Conservation (phyloP, 2,888 invertebrate genomes). For the Busseola fusca region DNA sequence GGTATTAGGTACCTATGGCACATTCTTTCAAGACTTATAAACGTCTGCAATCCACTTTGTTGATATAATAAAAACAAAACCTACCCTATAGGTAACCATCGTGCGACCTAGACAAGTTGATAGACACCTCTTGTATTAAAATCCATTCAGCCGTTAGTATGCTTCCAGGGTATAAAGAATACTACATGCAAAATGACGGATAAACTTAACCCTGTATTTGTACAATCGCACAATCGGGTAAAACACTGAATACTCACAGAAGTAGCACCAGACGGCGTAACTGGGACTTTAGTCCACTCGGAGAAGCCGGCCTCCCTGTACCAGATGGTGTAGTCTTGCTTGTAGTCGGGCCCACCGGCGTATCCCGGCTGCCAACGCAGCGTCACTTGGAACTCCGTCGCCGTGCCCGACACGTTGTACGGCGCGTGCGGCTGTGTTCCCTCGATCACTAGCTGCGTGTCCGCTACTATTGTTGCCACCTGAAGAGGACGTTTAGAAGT, state of each 20-base stretch:
- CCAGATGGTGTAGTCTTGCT: slow-evolving; percentile 98
- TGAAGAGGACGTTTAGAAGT: slow-evolving; percentile 51
- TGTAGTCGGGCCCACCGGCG: slow-evolving; percentile 98
- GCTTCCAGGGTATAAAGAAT: too few species aligned
- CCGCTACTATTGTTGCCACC: slow-evolving; percentile 97
- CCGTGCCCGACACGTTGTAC: slow-evolving; percentile 97
- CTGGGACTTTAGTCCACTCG: slow-evolving; percentile 98
- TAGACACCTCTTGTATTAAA: not conserved
- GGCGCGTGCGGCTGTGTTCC: slow-evolving; percentile 99
- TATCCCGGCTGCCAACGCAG: slow-evolving; percentile 98
- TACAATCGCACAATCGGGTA: not conserved
- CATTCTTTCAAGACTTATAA: not conserved
- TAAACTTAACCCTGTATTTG: not conserved
- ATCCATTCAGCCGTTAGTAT: too few species aligned
- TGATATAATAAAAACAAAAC: not conserved
- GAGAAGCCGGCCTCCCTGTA: slow-evolving; percentile 95
- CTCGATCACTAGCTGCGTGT: slow-evolving; percentile 96
- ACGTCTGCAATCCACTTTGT: not conserved
- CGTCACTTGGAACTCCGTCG: slow-evolving; percentile 96
- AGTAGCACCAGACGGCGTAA: slow-evolving; percentile 97
- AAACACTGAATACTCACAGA: slow-evolving; percentile 71
- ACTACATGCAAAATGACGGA: too few species aligned
- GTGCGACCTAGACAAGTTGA: not conserved
- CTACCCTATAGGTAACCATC: not conserved
- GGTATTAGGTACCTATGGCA: too few species aligned